Percentiles rank a stretch among this genome's conserved stretches.
Conservation (phyloP, 1,140 invertebrate genomes). For the Brachionus rubens region DNA sequence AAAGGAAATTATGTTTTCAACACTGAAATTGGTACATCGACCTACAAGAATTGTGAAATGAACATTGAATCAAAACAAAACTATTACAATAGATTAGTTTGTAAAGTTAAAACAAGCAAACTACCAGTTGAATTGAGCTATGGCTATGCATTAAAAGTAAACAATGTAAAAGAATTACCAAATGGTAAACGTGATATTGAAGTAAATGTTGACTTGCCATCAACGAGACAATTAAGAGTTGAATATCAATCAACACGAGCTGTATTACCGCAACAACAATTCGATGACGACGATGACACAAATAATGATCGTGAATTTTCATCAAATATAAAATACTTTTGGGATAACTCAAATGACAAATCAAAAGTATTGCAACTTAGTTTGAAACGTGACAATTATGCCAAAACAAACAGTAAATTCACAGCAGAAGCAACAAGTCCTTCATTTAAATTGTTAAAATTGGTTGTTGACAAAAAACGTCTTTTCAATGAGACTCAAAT, state of each 20-base stretch:
- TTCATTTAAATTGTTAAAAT: conserved; percentile 42
- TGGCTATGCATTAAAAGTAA: conserved; percentile 29
- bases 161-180: background rate
- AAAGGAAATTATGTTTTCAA: conserved; percentile 4
- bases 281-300: conserved; percentile 18
- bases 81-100: conserved; percentile 20
- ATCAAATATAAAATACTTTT: background rate
- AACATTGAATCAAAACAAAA: conserved; percentile 29
- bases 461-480: conserved; percentile 7
- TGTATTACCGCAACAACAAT: background rate
- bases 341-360: background rate
- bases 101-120: conserved; percentile 30
- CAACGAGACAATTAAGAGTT: conserved; percentile 18
- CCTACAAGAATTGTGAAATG: conserved; percentile 25
- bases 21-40: background rate
- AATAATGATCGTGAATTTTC: conserved; percentile 34
- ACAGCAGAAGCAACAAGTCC: background rate
- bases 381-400: conserved; percentile 31
- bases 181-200: conserved; percentile 35
- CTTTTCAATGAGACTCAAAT: conserved; percentile 5
- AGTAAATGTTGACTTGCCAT: background rate
- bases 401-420: background rate
- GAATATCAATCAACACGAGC: background rate
- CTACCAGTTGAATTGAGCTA: conserved; percentile 34
- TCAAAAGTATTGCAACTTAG: background rate